Conservation (phyloP, 2,888 invertebrate genomes). For the Philereme vetulata region DNA sequence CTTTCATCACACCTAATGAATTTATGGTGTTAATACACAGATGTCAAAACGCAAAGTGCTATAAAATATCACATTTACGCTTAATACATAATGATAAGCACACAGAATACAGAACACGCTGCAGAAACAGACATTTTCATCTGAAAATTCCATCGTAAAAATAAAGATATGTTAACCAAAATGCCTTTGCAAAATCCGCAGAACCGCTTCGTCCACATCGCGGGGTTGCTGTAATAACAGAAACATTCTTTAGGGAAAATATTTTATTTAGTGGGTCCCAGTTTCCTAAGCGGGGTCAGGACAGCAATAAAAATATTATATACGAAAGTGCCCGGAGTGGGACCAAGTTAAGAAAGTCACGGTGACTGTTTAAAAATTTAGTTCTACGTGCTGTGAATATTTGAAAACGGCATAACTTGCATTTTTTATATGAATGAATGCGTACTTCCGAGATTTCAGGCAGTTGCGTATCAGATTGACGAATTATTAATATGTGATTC, state of each 20-base stretch:
- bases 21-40: too few relatives aligned
- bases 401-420: slow-evolving; percentile 4
- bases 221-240: slow-evolving; percentile 44
- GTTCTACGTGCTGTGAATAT: slow-evolving; percentile 8
- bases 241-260: slow-evolving; percentile 63
- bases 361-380: slow-evolving; percentile 8
- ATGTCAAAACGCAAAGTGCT: too few relatives aligned
- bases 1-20: too few relatives aligned
- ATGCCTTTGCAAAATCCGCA: slow-evolving; percentile 24
- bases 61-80: too few relatives aligned
- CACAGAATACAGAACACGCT: background rate
- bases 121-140: slow-evolving; percentile 21
- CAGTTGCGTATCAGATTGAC: too few relatives aligned
- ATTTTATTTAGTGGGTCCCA: slow-evolving; percentile 76
- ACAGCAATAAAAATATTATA: slow-evolving; percentile 77
- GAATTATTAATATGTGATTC: too few relatives aligned
- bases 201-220: slow-evolving; percentile 26
- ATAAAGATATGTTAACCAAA: slow-evolving; percentile 21
- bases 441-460: background rate
- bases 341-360: slow-evolving; percentile 14
- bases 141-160: slow-evolving; percentile 26
- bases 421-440: slow-evolving; percentile 10
- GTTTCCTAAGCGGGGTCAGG: slow-evolving; percentile 61
- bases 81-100: too few relatives aligned
- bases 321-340: slow-evolving; percentile 38